These are phyloP conservation scores for Hydrozoanthus gracilis DNA, from an alignment of 92 coral and sea anemone genomes.

Conservation along the genomic window DNA sequence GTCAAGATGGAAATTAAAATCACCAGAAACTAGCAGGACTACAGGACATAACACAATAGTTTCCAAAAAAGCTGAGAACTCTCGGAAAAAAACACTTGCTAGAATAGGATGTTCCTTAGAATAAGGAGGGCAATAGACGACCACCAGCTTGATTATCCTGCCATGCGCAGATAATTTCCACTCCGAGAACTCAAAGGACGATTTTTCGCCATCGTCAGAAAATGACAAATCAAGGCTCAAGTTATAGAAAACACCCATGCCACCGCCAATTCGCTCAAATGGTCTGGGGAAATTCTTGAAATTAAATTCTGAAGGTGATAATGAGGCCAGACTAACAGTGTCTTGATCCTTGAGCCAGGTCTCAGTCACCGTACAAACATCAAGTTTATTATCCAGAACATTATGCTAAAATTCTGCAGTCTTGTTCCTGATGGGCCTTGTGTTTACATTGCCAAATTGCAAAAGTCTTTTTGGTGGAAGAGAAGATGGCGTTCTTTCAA, in stretches of 20 bases:
- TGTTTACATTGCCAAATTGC: conserved; percentile 32
- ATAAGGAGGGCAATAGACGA: conserved; percentile 52
- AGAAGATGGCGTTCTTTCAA: conserved; percentile 31
- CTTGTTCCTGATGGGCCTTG: conserved; percentile 34
- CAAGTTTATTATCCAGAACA: conserved; percentile 30
- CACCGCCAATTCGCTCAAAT: conserved; percentile 10
- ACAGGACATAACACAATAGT: conserved; percentile 38
- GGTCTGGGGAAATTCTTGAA: conserved; percentile 31
- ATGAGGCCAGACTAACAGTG: conserved; percentile 25
- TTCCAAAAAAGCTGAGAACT: conserved; percentile 37
- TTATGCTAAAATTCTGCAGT: conserved; percentile 23
- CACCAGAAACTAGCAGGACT: conserved; percentile 40
- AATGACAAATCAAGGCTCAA: background rate
- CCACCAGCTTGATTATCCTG: conserved; percentile 23
- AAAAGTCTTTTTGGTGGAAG: conserved; percentile 22
- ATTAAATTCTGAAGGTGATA: conserved; percentile 16
- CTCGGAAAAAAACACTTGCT: conserved; percentile 15
- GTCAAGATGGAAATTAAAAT: conserved; percentile 40
- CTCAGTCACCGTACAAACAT: conserved; percentile 29
- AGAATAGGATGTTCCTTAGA: conserved; percentile 44
- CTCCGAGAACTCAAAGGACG: conserved; percentile 53
- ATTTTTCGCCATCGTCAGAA: conserved; percentile 32
- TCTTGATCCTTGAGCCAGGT: conserved; percentile 31
- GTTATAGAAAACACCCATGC: conserved; percentile 16
- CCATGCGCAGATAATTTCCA: conserved; percentile 17